These are phyloP conservation scores for Oligia latruncula DNA, from an alignment of 2,888 invertebrate species.

Conservation along the genomic window DNA sequence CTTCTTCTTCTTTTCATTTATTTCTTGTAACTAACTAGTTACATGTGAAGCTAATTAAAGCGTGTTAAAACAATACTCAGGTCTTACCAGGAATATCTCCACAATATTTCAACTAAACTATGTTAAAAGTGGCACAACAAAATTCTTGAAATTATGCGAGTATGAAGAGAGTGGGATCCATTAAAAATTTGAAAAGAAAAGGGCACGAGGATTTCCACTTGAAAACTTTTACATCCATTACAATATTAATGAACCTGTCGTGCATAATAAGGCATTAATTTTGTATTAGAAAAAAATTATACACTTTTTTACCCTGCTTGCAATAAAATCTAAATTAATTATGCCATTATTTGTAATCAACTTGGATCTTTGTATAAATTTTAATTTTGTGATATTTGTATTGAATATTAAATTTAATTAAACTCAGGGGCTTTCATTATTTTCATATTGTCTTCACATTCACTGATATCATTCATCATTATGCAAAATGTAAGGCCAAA, in stretches of 20 bases:
- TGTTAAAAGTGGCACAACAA: slow-evolving; percentile 7
- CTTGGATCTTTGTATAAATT: neutral
- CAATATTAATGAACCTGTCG: slow-evolving; percentile 56
- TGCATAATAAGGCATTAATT: slow-evolving; percentile 51
- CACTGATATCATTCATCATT: neutral
- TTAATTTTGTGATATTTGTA: neutral
- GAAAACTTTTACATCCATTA: slow-evolving; percentile 59
- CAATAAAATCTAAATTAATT: slow-evolving; percentile 25
- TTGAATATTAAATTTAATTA: slow-evolving; percentile 26
- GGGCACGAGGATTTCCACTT: slow-evolving; percentile 49
- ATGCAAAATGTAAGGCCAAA: neutral
- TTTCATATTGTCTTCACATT: neutral
- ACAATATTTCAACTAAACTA: slow-evolving; percentile 11
- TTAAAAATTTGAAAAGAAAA: slow-evolving; percentile 60
- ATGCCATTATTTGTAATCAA: slow-evolving; percentile 12
- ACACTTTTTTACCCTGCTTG: slow-evolving; percentile 8
- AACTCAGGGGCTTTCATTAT: neutral
- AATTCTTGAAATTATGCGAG: slow-evolving; percentile 34
- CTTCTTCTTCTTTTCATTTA: too few species aligned
- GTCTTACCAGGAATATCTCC: neutral
- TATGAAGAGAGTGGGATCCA: slow-evolving; percentile 38
- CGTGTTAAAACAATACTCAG: neutral
- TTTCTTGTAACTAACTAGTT: too few species aligned
- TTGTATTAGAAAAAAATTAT: slow-evolving; percentile 7
- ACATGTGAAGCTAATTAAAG: too few species aligned